A percentile compares a stretch with the other conserved stretches of the same genome.
Conservation (phyloP, 2,113 vertebrate genomes). For the Ailurus styani region DNA sequence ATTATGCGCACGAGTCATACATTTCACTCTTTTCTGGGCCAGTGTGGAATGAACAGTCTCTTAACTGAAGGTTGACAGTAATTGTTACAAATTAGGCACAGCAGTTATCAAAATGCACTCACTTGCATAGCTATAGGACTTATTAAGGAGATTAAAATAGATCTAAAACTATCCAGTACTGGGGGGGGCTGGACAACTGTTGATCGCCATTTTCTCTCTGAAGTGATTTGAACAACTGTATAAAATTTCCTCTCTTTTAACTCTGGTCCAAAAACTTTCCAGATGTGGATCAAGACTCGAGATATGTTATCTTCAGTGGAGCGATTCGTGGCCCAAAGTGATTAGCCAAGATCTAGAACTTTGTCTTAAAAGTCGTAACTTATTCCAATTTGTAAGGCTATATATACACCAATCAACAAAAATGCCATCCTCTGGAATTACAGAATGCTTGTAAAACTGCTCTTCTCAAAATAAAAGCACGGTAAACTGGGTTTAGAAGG, state of each 20-base stretch:
- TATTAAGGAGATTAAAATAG: constrained; percentile 89
- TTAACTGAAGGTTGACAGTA: constrained; percentile 91
- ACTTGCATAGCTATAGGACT: constrained; percentile 88
- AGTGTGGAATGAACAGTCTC: constrained; percentile 87
- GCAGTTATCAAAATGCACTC: constrained; percentile 90
- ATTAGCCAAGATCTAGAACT: constrained; percentile 61
- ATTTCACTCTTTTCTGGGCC: constrained; percentile 87
- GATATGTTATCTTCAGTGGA: constrained; percentile 53
- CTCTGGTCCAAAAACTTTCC: constrained; percentile 58
- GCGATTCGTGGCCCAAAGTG: not conserved
- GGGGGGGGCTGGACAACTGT: constrained; percentile 83
- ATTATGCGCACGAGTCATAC: constrained; percentile 89
- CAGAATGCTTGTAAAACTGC: constrained; percentile 52
- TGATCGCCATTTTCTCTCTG: constrained; percentile 75
- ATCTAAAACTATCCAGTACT: constrained; percentile 84
- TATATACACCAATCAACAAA: constrained; percentile 44
- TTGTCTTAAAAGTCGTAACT: constrained; percentile 51
- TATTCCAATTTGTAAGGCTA: constrained; percentile 43
- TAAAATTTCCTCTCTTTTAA: constrained; percentile 73
- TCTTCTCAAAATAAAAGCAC: constrained; percentile 45
- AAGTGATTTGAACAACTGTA: constrained; percentile 39
- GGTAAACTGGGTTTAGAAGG: not conserved
- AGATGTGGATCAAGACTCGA: constrained; percentile 42
- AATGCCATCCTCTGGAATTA: constrained; percentile 47
- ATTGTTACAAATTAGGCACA: constrained; percentile 94